phyloP scores from a whole-genome alignment of 64 coral and sea anemone genomes.

The Dendronephthya gigantea region DNA sequence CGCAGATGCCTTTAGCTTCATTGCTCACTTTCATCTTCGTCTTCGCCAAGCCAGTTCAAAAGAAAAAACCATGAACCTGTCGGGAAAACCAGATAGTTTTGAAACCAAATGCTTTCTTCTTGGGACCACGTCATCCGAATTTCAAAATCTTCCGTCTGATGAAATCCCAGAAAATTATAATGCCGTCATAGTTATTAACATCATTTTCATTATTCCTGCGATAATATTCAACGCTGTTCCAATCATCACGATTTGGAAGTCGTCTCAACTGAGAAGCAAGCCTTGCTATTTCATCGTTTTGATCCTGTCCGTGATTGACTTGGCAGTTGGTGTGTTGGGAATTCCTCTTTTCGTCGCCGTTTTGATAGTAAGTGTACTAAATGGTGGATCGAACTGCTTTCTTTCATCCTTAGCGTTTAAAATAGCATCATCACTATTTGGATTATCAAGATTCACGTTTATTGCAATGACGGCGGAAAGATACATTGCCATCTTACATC shows the following conservation, averaged over 20 bases:
- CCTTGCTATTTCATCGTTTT: constrained; percentile 26
- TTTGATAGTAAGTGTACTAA: background rate
- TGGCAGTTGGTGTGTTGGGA: constrained; percentile 14
- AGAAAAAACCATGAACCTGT: no score
- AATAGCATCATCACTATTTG: background rate
- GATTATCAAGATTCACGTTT: constrained; percentile 3
- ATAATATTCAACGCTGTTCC: constrained; percentile 12
- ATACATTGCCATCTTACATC: constrained; percentile 24
- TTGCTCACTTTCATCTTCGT: no score
- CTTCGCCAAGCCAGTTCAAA: no score
- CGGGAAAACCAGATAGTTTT: no score
- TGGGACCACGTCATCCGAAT: no score
- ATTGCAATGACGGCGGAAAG: constrained; percentile 16
- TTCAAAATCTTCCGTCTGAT: no score
- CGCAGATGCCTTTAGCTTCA: no score
- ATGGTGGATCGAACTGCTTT: constrained; percentile 8
- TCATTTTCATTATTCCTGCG: constrained; percentile 5
- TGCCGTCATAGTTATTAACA: no score
- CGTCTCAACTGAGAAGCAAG: constrained; percentile 25
- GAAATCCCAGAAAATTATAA: no score
- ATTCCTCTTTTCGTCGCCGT: background rate
- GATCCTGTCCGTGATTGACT: constrained; percentile 27
- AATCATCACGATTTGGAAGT: constrained; percentile 19
- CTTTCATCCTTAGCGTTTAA: background rate
- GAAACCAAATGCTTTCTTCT: no score